Evolutionary conservation across 2,113 vertebrate genomes (phyloP), one percentile per base, ranked within the genome.

Genomic region (Emydura subglobosa): DNA sequence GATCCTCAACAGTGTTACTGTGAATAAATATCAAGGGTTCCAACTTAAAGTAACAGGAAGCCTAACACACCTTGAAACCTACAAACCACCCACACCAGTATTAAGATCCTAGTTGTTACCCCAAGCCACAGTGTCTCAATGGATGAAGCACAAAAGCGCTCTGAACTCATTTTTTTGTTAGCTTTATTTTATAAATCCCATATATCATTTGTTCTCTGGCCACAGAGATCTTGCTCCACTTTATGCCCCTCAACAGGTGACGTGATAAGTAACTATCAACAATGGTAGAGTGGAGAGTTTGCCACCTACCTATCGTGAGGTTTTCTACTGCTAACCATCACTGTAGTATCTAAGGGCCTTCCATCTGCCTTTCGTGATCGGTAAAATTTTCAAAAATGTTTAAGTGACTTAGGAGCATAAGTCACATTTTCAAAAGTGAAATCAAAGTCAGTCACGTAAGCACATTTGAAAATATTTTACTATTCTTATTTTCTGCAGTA

Each of bases 11-110:
- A 42, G 9, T 42, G 10, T 76, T 25, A 42, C 72, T 76, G 39
- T 90, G 89, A 95, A 95, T 94, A 90, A 14, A 82, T 2, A 96
- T 89, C 86, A 91, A 92, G 86, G 85, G 93, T 78, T 94, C 84
- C 80, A 96, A 91, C 93, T 92, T 78, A 82, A 93, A 95, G 61
- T 1, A 13, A 79, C 84, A 91, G 59, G 93, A 94, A 92, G 82
- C 55, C 85, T 51, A 86, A 51, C 78, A 89, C 93, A 90, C 3
- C 13, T 68, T 81, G 95, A 84, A 92, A 93, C 86, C 94, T 90
- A 61, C 68, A 92, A 86, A 93, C 86, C 51, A 61, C 83, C 89
- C 47, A 44, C 50, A 95, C 78, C 57, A 85, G 10, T 44, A 44
- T 27, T 6, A 54, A 81, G n/a, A 86, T 80, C 53, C 79, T 91